These are phyloP conservation scores for Arremon brunneinucha DNA, from an alignment of 2,797 vertebrate species.

Conservation along the genomic window DNA sequence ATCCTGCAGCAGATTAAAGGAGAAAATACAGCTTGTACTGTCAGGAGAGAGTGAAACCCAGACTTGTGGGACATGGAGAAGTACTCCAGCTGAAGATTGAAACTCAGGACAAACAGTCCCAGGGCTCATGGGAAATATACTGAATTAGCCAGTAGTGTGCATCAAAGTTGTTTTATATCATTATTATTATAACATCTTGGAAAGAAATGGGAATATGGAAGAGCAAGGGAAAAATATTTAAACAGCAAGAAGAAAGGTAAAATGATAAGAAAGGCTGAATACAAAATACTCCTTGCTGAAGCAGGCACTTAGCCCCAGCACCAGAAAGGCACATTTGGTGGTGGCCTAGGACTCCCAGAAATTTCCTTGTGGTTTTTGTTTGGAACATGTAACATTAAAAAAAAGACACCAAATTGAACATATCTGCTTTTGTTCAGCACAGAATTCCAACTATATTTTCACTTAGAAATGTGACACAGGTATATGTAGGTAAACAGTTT, in stretches of 20 bases:
- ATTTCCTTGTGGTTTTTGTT: not conserved
- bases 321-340: not conserved
- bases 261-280: not conserved
- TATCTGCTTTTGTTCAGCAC: not conserved
- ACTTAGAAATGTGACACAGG: not conserved
- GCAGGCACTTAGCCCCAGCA: not conserved
- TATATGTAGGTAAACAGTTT: not conserved
- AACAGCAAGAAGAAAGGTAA: not conserved
- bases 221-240: not conserved
- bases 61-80: not conserved
- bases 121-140: not conserved
- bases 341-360: not conserved
- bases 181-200: not conserved
- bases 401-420: not conserved
- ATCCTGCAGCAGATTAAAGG: not conserved
- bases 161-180: not conserved
- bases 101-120: not conserved
- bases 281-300: not conserved
- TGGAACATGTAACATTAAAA: not conserved
- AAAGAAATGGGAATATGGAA: not conserved
- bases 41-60: not conserved
- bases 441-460: not conserved
- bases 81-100: not conserved
- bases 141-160: not conserved
- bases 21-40: not conserved